These are phyloP conservation scores for Pseudoatta argentina DNA, from an alignment of 1,140 invertebrate species.

Conservation along the genomic window DNA sequence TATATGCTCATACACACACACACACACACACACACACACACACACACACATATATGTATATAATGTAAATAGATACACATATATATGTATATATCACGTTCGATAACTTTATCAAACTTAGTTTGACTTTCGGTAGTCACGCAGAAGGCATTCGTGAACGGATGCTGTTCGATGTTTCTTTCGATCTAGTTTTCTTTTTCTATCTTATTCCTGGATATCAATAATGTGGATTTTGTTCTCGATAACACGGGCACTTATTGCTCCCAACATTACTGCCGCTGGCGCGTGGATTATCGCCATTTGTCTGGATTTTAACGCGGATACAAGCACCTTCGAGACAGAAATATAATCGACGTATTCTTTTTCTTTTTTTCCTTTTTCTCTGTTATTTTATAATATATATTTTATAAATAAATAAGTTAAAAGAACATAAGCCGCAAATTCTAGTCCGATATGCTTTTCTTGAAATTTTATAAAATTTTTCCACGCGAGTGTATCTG, in stretches of 20 bases:
- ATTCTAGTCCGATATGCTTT: neutral
- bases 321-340: neutral
- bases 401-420: neutral
- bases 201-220: conserved; percentile 18
- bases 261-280: neutral
- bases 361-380: neutral
- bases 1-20: neutral
- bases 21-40: neutral
- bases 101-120: conserved; percentile 75
- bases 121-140: conserved; percentile 50
- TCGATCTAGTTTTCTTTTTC: neutral
- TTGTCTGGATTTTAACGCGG: conserved; percentile 22
- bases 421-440: neutral
- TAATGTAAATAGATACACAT: neutral
- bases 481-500: neutral
- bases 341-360: neutral
- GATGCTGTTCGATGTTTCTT: neutral
- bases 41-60: no score
- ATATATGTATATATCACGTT: conserved; percentile 70
- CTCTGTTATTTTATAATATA: neutral
- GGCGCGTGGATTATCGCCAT: conserved; percentile 39
- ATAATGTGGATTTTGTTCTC: conserved; percentile 43
- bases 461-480: neutral
- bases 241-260: conserved; percentile 30
- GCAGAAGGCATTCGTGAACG: neutral